Base-by-base conservation (phyloP, 2,113 vertebrate genomes). In the Desmodus rotundus region DNA sequence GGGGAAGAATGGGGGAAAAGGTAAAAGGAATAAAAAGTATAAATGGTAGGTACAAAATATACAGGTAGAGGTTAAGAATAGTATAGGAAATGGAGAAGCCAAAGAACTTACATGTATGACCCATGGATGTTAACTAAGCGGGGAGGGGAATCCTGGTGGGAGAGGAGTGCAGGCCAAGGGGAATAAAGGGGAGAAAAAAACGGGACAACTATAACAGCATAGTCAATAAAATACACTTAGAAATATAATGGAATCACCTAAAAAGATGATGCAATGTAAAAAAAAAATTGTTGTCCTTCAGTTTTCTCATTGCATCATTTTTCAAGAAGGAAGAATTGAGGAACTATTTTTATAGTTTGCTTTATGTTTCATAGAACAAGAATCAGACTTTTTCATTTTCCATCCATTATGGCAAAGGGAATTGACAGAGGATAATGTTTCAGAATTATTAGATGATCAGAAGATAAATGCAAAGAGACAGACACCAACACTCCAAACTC, bases 311-410 rank as follows among this genome's bases (percentile, higher is more conserved):
- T 84, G 52, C 50, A 50, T 65, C 58, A 22, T 50, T 82, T 82
- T 93, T 54, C 67, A 91, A 87, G 47, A 76, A 93, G 56, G 38
- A 76, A 82, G 61, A 87, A 67, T 68, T 54, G 20, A 91, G 41
- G 54, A 68, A 82, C 22, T n/a, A 68, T 43, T 45, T 82, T 63
- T 52, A 65, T 80, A 58, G 43, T 91, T 73, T 36, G 4, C 47
- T 56, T 94, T 65, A 82, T 31, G 67, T 82, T 54, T 90, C 67
- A 83, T 31, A 63, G 68, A 77, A 86, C 43, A 73, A 70, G 36
- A 87, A 87, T 74, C 22, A 86, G 47, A 89, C 74, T 33, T 93
- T 85, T 80, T 81, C 54, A 58, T 91, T 70, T 91, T 87, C 76
- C 28, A 93, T 28, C 36, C 12, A 22, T 8, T 36, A 52, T 73